phyloP scores from a whole-genome alignment of 2,888 invertebrate species.

The Polydrusus tereticollis region DNA sequence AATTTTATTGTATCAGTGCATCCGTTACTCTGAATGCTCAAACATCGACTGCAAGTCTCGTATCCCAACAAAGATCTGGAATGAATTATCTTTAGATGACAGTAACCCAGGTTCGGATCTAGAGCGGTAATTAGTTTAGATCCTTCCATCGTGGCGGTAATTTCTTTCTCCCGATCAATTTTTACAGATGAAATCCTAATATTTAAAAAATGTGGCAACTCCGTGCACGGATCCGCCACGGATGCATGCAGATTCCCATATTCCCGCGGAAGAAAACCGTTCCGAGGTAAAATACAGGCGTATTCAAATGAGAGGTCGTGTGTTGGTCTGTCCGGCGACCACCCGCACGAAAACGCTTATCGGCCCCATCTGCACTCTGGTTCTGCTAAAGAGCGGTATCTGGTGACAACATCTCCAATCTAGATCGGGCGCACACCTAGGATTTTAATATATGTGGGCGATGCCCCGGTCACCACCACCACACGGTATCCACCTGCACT shows the following conservation, averaged over 20 bases:
- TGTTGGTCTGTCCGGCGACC: slow-evolving; percentile 60
- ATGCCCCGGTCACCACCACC: too few species aligned
- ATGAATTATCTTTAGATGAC: too few species aligned
- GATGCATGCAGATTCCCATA: slow-evolving; percentile 61
- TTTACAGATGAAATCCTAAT: too few species aligned
- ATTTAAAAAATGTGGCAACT: slow-evolving; percentile 28
- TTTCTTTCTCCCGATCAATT: too few species aligned
- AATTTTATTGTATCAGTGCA: too few species aligned
- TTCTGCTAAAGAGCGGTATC: slow-evolving; percentile 61
- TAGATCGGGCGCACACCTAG: slow-evolving; percentile 67
- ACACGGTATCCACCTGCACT: slow-evolving; percentile 41
- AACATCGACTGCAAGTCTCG: too few species aligned
- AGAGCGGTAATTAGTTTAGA: too few species aligned
- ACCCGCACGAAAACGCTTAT: slow-evolving; percentile 64
- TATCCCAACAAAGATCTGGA: too few species aligned
- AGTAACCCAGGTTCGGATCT: too few species aligned
- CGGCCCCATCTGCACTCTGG: slow-evolving; percentile 59
- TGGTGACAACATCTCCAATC: slow-evolving; percentile 69
- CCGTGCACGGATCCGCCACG: slow-evolving; percentile 22
- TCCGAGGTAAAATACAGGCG: slow-evolving; percentile 62
- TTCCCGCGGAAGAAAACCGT: slow-evolving; percentile 53
- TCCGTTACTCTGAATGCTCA: neutral
- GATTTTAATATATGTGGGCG: slow-evolving; percentile 62
- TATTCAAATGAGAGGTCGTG: slow-evolving; percentile 67
- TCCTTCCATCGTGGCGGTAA: too few species aligned